Percentiles rank a stretch among this genome's conserved stretches.
These are phyloP conservation scores for Leptobrachium leishanense DNA, from an alignment of 2,113 vertebrate genomes.

Conservation along the genomic window DNA sequence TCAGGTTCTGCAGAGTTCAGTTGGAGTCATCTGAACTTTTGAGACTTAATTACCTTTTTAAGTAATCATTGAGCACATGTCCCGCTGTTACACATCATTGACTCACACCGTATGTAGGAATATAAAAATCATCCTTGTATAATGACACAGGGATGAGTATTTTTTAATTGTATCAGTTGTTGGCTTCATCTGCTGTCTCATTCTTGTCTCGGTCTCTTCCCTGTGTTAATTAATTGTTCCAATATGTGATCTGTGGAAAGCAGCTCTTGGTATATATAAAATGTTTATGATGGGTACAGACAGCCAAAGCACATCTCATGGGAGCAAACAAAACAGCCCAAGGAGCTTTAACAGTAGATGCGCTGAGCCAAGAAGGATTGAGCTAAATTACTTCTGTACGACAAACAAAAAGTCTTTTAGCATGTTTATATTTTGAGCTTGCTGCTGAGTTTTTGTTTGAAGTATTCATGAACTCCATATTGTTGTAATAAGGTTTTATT, in stretches of 20 bases:
- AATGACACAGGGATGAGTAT: no score
- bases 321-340: constrained; percentile 46
- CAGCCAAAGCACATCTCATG: constrained; percentile 49
- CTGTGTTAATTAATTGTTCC: constrained; percentile 44
- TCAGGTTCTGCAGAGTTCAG: no score
- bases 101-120: no score
- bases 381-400: constrained; percentile 50
- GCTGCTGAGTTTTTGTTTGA: constrained; percentile 61
- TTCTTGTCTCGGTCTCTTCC: constrained; percentile 22
- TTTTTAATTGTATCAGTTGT: background rate
- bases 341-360: constrained; percentile 30
- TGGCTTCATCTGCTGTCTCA: background rate
- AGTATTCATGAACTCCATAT: constrained; percentile 61
- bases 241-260: constrained; percentile 51
- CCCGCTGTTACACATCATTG: no score
- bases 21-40: no score
- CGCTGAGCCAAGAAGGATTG: constrained; percentile 41
- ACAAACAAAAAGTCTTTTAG: constrained; percentile 54
- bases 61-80: no score
- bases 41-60: no score
- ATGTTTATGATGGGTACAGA: constrained; percentile 50
- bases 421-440: constrained; percentile 57
- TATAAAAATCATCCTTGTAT: no score
- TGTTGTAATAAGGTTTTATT: constrained; percentile 68
- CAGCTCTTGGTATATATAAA: constrained; percentile 53